Percentiles rank a stretch among this genome's conserved stretches.
These are phyloP conservation scores for Choloepus didactylus DNA, from an alignment of 2,797 vertebrate genomes.

Conservation along the genomic window DNA sequence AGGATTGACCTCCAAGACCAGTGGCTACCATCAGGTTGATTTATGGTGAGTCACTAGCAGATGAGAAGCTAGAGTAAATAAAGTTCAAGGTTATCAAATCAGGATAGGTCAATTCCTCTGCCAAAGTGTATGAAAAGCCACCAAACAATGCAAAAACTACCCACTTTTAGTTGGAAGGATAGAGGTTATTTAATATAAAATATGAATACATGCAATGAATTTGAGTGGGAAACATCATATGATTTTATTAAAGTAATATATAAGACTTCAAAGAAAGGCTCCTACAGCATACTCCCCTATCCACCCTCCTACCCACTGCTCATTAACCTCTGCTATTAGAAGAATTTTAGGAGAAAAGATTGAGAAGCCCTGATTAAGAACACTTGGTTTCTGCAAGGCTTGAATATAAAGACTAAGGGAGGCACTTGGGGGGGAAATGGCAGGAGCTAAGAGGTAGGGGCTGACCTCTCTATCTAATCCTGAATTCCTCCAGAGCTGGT, in stretches of 20 bases:
- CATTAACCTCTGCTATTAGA: neutral
- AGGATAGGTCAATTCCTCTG: neutral
- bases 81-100: neutral
- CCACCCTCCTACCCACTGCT: too few relatives aligned
- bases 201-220: neutral
- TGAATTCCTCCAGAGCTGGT: neutral
- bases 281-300: fast-evolving
- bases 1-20: neutral
- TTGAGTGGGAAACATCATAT: neutral
- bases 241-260: neutral
- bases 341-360: neutral
- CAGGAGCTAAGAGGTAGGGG: fast-evolving
- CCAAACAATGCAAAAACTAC: neutral
- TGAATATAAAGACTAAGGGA: neutral
- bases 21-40: neutral
- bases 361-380: neutral
- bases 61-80: neutral
- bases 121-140: neutral
- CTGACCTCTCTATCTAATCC: neutral
- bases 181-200: neutral
- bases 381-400: neutral
- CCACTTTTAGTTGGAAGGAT: neutral
- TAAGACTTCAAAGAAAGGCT: neutral
- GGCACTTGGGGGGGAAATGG: neutral
- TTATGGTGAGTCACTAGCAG: neutral